phyloP scores from a whole-genome alignment of 2,797 vertebrate species.

The Sebastes aleutianus region DNA sequence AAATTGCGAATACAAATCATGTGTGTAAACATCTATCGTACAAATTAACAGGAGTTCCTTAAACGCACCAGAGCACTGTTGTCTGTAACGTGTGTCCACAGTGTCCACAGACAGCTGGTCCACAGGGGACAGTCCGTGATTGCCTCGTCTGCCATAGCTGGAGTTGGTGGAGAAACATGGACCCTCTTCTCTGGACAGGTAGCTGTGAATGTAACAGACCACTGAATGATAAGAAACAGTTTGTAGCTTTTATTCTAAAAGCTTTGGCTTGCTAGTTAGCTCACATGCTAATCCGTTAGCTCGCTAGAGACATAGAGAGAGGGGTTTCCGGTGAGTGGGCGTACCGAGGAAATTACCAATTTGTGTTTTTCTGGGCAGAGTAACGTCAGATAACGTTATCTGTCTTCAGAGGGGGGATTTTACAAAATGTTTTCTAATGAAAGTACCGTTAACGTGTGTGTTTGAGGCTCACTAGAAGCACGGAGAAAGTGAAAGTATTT shows the following conservation, averaged over 20 bases:
- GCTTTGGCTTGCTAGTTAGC: background rate
- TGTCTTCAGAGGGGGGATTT: rapidly evolving
- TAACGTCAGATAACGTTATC: background rate
- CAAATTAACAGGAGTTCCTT: background rate
- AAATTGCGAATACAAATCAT: rapidly evolving
- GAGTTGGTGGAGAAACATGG: background rate
- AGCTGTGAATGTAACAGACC: background rate
- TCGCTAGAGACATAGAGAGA: background rate
- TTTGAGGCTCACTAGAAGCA: background rate
- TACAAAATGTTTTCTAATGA: background rate
- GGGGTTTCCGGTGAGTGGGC: background rate
- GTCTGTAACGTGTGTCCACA: too few species aligned
- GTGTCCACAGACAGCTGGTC: too few species aligned
- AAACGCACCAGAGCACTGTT: background rate
- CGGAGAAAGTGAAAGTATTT: background rate
- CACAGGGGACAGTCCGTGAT: rapidly evolving
- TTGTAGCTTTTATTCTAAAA: background rate
- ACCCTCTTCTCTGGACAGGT: background rate
- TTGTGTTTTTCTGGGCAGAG: background rate
- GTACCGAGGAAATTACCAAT: too few species aligned
- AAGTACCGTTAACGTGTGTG: background rate
- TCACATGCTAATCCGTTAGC: background rate
- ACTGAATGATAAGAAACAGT: background rate
- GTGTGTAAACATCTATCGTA: background rate
- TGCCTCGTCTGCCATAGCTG: background rate